Evolutionary conservation across 2,113 vertebrate genomes (phyloP).

Genomic region (Chiloscyllium plagiosum): DNA sequence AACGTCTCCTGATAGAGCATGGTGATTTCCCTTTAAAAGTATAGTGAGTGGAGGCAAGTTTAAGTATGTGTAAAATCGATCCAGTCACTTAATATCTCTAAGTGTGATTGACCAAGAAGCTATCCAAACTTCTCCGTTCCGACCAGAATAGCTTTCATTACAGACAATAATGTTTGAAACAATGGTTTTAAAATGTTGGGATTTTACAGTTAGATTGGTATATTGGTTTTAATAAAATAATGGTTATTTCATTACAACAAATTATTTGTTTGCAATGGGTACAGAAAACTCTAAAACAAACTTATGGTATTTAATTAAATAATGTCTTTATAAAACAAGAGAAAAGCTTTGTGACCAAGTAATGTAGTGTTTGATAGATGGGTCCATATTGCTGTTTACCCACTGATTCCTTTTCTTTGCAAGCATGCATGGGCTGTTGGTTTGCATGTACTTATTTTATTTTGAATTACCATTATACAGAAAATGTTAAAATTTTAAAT

Average conservation of each 20-base stretch:
- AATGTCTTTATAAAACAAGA: neutral
- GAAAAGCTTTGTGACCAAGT: neutral
- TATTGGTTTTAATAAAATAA: constrained; percentile 5
- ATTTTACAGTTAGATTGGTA: neutral
- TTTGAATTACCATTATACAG: neutral
- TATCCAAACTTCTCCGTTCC: neutral
- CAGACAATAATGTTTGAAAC: neutral
- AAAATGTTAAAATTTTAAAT: neutral
- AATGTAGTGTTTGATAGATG: neutral
- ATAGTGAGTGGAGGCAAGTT: neutral
- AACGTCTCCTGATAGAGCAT: neutral
- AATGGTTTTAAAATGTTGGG: neutral
- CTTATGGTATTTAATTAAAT: neutral
- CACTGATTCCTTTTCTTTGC: neutral
- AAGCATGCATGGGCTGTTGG: neutral
- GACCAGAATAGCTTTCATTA: neutral
- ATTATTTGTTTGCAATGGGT: neutral
- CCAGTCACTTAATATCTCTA: neutral
- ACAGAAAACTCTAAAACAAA: neutral
- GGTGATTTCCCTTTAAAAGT: neutral
- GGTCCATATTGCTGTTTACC: neutral
- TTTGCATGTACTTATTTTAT: neutral
- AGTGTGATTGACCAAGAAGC: neutral
- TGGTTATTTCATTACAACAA: neutral
- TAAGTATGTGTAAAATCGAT: neutral